Base-by-base conservation (phyloP, 1,140 invertebrate species). In the Cydia strobilella region DNA sequence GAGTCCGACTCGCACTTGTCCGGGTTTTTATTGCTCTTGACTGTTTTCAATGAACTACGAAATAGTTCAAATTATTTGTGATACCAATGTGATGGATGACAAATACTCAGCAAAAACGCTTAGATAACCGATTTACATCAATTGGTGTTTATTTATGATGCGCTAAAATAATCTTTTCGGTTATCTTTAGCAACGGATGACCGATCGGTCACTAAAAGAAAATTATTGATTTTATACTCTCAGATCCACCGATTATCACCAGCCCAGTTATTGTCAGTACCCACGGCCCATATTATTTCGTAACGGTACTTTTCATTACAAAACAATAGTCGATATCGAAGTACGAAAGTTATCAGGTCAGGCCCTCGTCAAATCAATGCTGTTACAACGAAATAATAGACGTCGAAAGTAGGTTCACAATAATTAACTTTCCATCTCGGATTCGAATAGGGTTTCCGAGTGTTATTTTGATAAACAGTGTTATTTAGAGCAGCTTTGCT, bases 261-360 rank as follows among this genome's bases (percentile, higher is more conserved):
- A 69, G 31, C 35, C 35, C 65, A 35, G 65, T 69, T 69, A 69
- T 69, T 31, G 65, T 39, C 65, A 39, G 27, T 69, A 69, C 65
- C 65, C 65, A 69, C 65, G 65, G 65, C 31, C 65, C 65, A 69
- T 35, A 69, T 69, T 69, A 35, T 18, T 69, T 35, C n/a, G 15
- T 42, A 69, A 69, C 65, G 65, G 65, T 69, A 69, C 31, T 35
- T 69, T 69, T 69, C 65, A 42, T 69, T 69, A 69, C 9, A 69
- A 69, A 69, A 69, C 65, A 69, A 69, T 69, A 42, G 65, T 69
- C 27, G 65, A 69, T 69, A 69, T 39, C 65, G 4, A n/a, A 35
- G 27, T 69, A 35, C 18, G 65, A 69, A 69, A 69, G n/a, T 69
- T 69, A 69, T 69, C 65, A 69, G 18, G 65, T 69, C 65, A 69